These are phyloP conservation scores for Cheracebus regulus DNA, from an alignment of 2,797 vertebrate species.

Conservation along the genomic window DNA sequence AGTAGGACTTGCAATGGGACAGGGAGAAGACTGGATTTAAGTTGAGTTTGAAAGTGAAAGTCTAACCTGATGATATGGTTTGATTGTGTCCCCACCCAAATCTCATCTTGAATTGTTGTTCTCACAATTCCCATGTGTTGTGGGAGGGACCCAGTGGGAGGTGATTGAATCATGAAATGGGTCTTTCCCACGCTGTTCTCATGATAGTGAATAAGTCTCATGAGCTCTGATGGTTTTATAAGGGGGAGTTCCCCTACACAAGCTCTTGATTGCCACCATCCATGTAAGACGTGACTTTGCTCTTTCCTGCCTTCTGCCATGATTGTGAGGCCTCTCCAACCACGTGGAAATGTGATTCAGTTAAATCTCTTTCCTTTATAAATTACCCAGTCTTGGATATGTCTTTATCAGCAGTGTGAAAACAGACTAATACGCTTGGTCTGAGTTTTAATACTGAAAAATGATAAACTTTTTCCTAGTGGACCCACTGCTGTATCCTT, in stretches of 20 bases:
- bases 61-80: neutral
- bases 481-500: neutral
- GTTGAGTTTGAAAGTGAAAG: neutral
- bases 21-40: neutral
- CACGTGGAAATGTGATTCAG: neutral
- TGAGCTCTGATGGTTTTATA: neutral
- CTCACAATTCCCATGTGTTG: neutral
- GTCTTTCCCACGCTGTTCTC: neutral
- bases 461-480: neutral
- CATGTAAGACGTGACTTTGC: neutral
- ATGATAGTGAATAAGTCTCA: neutral
- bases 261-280: neutral
- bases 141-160: neutral
- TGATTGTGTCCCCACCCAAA: neutral
- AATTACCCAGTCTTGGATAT: neutral
- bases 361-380: neutral
- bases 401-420: neutral
- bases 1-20: neutral
- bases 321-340: neutral
- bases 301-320: neutral
- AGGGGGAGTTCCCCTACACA: neutral
- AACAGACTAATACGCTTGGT: neutral
- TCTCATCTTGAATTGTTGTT: neutral
- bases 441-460: slow-evolving; percentile 28
- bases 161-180: neutral